These are phyloP conservation scores for zebrafish (Danio rerio) DNA, from an alignment of 2,113 vertebrate species.

Conservation along the genomic window DNA sequence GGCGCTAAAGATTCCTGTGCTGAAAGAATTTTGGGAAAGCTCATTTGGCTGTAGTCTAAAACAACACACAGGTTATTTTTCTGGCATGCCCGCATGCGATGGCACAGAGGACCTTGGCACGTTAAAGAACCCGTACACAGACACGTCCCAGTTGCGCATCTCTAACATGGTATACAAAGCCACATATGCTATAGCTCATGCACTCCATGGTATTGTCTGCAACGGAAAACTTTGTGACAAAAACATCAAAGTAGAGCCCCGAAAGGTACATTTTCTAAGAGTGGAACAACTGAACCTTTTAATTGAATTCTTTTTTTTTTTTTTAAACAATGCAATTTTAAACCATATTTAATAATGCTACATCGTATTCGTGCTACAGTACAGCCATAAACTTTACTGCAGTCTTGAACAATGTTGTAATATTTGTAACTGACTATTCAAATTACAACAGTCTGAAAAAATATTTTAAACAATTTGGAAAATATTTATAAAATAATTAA, in stretches of 20 bases:
- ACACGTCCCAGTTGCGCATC: constrained; percentile 71
- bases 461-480: too few species aligned
- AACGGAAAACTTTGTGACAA: constrained; percentile 59
- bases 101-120: constrained; percentile 65
- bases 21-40: constrained; percentile 74
- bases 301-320: too few species aligned
- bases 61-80: not conserved
- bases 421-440: too few species aligned
- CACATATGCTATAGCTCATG: constrained; percentile 57
- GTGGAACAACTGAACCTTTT: not conserved
- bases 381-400: too few species aligned
- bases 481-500: too few species aligned
- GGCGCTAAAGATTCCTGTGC: constrained; percentile 53
- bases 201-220: constrained; percentile 66
- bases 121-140: constrained; percentile 66
- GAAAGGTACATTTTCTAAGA: constrained; percentile 60
- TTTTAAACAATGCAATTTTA: too few species aligned
- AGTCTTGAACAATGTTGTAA: too few species aligned
- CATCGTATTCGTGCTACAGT: too few species aligned
- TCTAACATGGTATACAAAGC: constrained; percentile 74
- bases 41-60: constrained; percentile 69
- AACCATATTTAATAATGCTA: too few species aligned
- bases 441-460: too few species aligned
- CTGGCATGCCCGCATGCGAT: constrained; percentile 58
- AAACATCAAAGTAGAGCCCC: constrained; percentile 49